Conservation (phyloP, 1,140 invertebrate genomes). For the Schlechtendalia chinensis region DNA sequence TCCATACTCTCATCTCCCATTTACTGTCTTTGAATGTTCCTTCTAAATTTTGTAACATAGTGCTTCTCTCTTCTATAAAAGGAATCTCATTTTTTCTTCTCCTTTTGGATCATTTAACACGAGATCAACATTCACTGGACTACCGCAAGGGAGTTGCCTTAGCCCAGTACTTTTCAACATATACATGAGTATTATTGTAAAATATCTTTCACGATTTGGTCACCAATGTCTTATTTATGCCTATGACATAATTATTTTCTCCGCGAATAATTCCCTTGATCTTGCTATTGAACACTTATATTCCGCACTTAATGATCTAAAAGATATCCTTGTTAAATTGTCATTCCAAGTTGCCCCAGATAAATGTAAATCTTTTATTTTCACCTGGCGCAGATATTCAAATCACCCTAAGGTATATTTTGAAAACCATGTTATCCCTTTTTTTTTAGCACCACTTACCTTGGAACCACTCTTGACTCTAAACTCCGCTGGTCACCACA, state of each 20-base stretch:
- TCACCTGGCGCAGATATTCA: background rate
- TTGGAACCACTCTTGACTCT: background rate
- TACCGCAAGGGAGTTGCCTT: background rate
- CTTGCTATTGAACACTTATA: background rate
- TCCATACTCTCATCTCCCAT: too few relatives aligned
- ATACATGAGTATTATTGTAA: background rate
- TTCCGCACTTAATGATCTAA: too few relatives aligned
- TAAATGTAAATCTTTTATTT: background rate
- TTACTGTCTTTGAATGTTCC: too few relatives aligned
- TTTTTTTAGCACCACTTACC: background rate
- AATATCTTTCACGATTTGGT: background rate
- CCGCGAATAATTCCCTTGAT: background rate
- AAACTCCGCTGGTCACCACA: background rate
- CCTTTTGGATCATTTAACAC: background rate
- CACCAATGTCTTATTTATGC: background rate
- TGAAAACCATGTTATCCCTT: background rate
- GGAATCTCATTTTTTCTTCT: background rate
- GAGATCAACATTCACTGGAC: background rate
- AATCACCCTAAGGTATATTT: background rate
- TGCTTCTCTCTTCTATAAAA: background rate
- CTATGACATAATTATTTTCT: background rate
- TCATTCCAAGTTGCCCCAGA: background rate
- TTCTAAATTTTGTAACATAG: background rate
- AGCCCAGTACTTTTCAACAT: background rate
- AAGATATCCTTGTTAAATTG: too few relatives aligned